A percentile compares a stretch with the other conserved stretches of the same genome.
These are phyloP conservation scores for Eupithecia insigniata DNA, from an alignment of 2,888 invertebrate genomes.

Conservation along the genomic window DNA sequence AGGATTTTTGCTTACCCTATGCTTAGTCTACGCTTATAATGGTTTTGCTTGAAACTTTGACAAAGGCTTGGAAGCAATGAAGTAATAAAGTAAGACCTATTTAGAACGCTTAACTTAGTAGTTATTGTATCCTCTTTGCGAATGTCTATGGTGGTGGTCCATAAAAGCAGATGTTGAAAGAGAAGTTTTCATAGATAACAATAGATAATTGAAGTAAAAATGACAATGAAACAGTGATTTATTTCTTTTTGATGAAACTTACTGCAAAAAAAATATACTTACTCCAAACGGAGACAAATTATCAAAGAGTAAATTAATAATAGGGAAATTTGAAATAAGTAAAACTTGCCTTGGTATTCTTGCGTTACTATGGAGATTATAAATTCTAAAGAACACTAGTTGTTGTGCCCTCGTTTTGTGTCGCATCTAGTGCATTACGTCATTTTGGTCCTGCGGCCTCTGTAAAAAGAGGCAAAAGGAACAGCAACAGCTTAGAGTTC, in stretches of 20 bases:
- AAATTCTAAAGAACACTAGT: not conserved
- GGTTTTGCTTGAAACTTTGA: no score
- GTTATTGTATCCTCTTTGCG: no score
- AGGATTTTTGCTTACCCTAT: no score
- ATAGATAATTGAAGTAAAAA: not conserved
- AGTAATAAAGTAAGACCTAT: not conserved
- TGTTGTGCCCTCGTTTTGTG: not conserved
- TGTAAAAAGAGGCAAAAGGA: not conserved
- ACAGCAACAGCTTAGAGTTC: not conserved
- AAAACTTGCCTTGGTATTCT: not conserved
- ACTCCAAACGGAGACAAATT: not conserved
- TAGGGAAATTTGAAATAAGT: not conserved
- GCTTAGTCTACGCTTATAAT: no score
- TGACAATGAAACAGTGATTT: not conserved
- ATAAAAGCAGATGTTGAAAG: not conserved
- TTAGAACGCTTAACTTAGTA: no score
- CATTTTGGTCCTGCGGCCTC: not conserved
- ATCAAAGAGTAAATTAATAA: not conserved
- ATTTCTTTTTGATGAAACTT: not conserved
- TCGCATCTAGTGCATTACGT: not conserved
- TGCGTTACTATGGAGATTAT: slow-evolving; percentile 1
- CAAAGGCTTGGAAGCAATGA: no score
- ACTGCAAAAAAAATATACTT: not conserved
- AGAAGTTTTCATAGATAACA: no score
- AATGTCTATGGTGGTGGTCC: not conserved